Evolutionary conservation across 2,888 invertebrate species (phyloP), one percentile per base, ranked within the genome.

Genomic region (Melinaea menophilus): DNA sequence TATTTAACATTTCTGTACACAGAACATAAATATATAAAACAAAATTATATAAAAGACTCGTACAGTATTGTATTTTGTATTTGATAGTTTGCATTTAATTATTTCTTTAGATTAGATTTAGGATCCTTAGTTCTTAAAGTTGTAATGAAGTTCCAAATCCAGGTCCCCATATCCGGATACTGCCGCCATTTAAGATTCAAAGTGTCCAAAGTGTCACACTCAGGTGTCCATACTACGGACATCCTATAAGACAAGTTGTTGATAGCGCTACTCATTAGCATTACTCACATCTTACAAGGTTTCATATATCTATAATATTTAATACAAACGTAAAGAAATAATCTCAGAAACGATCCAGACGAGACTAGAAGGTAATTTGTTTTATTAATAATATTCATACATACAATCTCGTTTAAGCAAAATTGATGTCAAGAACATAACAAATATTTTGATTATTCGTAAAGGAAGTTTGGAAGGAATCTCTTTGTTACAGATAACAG

Each of bases 191-290:
- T 68, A 95, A 96, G 79, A 95, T 95, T 7, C 95, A 96, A 69
- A 95, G 95, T 68, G 95, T 95, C 34, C 93, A 94, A 73, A 94
- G 94, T 77, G 92, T 95, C 68, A 93, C 92, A 55, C 91, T 97
- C 63, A 92, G 93, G 70, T 97, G 97, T 84, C 96, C 96, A 48
- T 96, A 96, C 78, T 95, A 96, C 41, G 97, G 97, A 60, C 96
- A 95, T 83, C 97, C 97, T 46, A 93, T 97, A 68, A 92, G 93
- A 90, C 7, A 68, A 58, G 41, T 37, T 12, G 60, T 9, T 46
- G 11, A 57, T 35, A 47, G 34, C 13, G 34, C 47, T 22, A 31
- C 54, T 55, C 9, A 3, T 37, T 37, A 48, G 7, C n/a, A 9
- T 9, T 33, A 51, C 33, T 13, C 35, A 31, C n/a, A 33, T 46